These are phyloP conservation scores for Seira ritae DNA, from an alignment of 2,888 invertebrate genomes.

Conservation along the genomic window DNA sequence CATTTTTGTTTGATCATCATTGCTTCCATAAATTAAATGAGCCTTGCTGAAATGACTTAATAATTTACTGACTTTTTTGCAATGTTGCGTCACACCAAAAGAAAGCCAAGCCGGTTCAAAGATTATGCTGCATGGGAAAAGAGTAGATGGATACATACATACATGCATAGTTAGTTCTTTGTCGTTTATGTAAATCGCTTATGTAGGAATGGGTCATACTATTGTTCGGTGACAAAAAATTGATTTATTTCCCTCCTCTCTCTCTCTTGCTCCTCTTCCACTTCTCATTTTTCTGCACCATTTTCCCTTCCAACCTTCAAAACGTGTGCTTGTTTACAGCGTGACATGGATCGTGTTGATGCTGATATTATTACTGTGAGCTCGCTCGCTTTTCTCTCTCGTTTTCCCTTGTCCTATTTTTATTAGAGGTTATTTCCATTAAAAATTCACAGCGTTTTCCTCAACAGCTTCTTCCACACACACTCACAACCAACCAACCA, in stretches of 20 bases:
- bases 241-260: not conserved
- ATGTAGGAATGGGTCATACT: not conserved
- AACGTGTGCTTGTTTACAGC: not conserved
- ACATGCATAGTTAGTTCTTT: too few relatives aligned
- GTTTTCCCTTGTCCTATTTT: slow-evolving; percentile 6
- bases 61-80: too few relatives aligned
- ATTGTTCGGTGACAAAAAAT: not conserved
- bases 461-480: slow-evolving; percentile 1
- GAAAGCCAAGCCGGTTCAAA: too few relatives aligned
- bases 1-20: too few relatives aligned
- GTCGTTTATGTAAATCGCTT: too few relatives aligned
- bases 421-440: slow-evolving; percentile 8
- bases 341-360: not conserved
- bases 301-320: not conserved
- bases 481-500: too few relatives aligned
- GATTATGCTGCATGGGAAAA: too few relatives aligned
- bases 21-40: too few relatives aligned
- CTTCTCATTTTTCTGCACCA: not conserved
- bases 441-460: slow-evolving; percentile 2
- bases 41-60: too few relatives aligned
- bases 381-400: not conserved
- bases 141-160: too few relatives aligned
- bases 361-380: not conserved
- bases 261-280: too few relatives aligned
- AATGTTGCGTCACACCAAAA: too few relatives aligned